phyloP scores from a whole-genome alignment of 2,113 vertebrate species.

The Otis tarda region DNA sequence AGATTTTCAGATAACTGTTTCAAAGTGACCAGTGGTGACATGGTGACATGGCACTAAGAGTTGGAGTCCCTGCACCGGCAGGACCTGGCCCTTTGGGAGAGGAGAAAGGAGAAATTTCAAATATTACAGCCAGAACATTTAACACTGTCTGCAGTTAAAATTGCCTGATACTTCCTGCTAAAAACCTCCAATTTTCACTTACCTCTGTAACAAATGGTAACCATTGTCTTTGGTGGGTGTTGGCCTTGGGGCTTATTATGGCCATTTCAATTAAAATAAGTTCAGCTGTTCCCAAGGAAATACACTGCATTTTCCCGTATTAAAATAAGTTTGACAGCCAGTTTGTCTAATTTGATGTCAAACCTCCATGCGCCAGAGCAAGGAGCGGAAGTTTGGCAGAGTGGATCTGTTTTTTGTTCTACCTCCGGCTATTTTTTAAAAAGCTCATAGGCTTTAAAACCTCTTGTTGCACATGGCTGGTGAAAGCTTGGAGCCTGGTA shows the following conservation, averaged over 20 bases:
- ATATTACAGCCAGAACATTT: background rate
- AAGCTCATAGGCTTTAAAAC: background rate
- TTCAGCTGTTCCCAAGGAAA: background rate
- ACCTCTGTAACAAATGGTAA: background rate
- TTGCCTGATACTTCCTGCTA: background rate
- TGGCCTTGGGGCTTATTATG: background rate
- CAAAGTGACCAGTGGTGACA: background rate
- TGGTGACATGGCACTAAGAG: background rate
- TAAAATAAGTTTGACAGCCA: background rate
- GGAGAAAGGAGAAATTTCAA: background rate
- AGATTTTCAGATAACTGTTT: background rate
- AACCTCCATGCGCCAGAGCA: fast-evolving
- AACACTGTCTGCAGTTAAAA: background rate
- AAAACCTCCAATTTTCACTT: background rate
- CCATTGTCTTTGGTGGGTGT: background rate
- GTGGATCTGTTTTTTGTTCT: fast-evolving
- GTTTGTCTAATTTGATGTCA: background rate
- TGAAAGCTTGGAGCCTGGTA: background rate
- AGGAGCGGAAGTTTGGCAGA: background rate
- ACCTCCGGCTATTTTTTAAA: background rate
- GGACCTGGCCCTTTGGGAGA: background rate
- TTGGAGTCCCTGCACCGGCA: background rate
- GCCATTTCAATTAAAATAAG: background rate
- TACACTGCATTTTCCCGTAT: background rate
- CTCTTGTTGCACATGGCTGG: background rate